Evolutionary conservation across 2,113 vertebrate genomes (phyloP).

Genomic region (Kryptolebias marmoratus): DNA sequence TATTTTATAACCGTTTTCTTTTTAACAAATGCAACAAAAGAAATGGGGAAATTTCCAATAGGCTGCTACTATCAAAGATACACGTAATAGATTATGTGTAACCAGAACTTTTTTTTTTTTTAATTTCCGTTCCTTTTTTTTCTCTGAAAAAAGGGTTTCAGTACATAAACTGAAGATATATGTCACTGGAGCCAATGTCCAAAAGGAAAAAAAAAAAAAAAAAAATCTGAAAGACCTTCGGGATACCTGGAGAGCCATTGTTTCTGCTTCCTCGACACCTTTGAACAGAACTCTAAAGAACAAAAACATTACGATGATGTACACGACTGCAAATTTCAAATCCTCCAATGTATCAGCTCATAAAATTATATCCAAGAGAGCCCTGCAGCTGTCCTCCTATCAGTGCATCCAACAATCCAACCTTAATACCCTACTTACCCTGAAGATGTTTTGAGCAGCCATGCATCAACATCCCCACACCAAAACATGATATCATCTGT

Average conservation of each 20-base stretch:
- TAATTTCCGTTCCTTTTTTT: no score
- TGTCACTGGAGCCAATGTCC: background rate
- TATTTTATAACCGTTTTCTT: no score
- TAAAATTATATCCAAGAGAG: background rate
- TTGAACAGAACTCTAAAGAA: background rate
- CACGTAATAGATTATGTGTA: no score
- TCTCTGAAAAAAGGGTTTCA: no score
- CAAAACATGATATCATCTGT: slow-evolving; percentile 47
- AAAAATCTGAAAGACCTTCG: no score
- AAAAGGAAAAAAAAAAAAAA: no score
- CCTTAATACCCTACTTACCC: slow-evolving; percentile 29
- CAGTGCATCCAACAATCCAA: slow-evolving; percentile 51
- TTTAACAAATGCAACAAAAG: no score
- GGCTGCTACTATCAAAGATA: no score
- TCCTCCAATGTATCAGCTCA: background rate
- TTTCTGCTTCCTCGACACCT: background rate
- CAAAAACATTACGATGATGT: background rate
- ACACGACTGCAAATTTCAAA: background rate
- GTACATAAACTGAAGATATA: background rate
- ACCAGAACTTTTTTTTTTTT: no score
- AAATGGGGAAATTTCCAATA: no score
- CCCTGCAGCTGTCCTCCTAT: slow-evolving; percentile 45
- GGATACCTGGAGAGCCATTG: no score
- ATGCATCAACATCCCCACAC: slow-evolving; percentile 22
- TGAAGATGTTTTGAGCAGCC: slow-evolving; percentile 40